phyloP scores from a whole-genome alignment of 2,888 invertebrate species.

The Xestia sexstrigata region DNA sequence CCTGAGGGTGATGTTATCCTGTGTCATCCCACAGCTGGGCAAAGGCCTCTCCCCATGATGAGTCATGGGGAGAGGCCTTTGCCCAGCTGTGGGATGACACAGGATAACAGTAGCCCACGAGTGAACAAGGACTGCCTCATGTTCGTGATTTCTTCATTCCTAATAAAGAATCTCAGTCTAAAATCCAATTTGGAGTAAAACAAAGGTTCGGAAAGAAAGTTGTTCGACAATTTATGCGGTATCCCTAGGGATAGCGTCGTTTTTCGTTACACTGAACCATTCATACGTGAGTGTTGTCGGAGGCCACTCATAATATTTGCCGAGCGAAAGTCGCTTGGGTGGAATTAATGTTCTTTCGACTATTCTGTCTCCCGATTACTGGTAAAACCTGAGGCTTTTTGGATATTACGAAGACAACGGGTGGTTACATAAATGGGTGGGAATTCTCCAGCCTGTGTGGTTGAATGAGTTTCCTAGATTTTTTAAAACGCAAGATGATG shows the following conservation, averaged over 20 bases:
- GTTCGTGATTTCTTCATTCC: not conserved
- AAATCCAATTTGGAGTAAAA: slow-evolving; percentile 72
- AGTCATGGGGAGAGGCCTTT: too few species aligned
- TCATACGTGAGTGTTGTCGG: slow-evolving; percentile 73
- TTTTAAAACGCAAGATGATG: not conserved
- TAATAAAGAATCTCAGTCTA: slow-evolving; percentile 33
- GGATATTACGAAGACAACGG: slow-evolving; percentile 37
- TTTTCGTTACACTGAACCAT: slow-evolving; percentile 77
- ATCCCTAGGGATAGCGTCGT: slow-evolving; percentile 72
- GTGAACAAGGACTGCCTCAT: not conserved
- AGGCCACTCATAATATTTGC: slow-evolving; percentile 79
- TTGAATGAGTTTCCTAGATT: not conserved
- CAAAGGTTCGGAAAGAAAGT: slow-evolving; percentile 73
- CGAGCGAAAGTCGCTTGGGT: slow-evolving; percentile 71
- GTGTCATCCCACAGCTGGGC: too few species aligned
- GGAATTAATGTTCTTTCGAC: slow-evolving; percentile 65
- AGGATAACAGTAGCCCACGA: too few species aligned
- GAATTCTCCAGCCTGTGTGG: not conserved
- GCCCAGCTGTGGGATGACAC: too few species aligned
- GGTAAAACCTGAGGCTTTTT: slow-evolving; percentile 49
- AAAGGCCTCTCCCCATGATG: too few species aligned
- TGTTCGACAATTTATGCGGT: slow-evolving; percentile 73
- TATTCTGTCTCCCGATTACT: slow-evolving; percentile 50
- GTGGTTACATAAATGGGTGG: slow-evolving; percentile 4
- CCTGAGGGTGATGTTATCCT: too few species aligned